Evolutionary conservation across 1,140 invertebrate genomes (phyloP).

Genomic region (Drosophila aff.): DNA sequence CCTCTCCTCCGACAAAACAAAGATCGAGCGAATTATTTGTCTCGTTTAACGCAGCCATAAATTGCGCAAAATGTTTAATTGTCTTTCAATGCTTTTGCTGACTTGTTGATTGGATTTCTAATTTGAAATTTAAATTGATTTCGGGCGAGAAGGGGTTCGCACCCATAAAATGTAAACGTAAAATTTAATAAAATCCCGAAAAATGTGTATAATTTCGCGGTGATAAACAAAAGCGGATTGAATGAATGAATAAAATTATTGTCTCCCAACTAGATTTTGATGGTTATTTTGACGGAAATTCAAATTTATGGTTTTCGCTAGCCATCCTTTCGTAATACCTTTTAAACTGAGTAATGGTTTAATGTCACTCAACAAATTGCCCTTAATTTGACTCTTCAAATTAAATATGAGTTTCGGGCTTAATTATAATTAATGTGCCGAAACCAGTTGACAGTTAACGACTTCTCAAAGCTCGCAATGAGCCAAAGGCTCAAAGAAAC

Average conservation of each 20-base stretch:
- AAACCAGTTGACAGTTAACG: slow-evolving; percentile 47
- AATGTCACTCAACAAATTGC: slow-evolving; percentile 29
- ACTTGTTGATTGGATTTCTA: slow-evolving; percentile 34
- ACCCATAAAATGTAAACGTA: slow-evolving; percentile 37
- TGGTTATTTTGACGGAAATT: slow-evolving; percentile 4
- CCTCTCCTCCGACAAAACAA: neutral
- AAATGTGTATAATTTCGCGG: slow-evolving; percentile 27
- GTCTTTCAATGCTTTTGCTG: slow-evolving; percentile 44
- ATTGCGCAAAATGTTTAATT: slow-evolving; percentile 47
- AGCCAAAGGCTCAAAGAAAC: slow-evolving; percentile 18
- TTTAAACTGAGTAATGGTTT: slow-evolving; percentile 11
- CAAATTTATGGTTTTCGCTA: slow-evolving; percentile 11
- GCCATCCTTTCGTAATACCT: neutral
- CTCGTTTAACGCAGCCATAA: slow-evolving; percentile 31
- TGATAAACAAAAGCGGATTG: slow-evolving; percentile 10
- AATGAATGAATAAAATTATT: slow-evolving; percentile 40
- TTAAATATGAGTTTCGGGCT: slow-evolving; percentile 33
- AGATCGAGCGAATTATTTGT: slow-evolving; percentile 31
- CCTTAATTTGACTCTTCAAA: slow-evolving; percentile 42
- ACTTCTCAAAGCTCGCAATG: slow-evolving; percentile 7
- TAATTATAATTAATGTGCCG: slow-evolving; percentile 65
- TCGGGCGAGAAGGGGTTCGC: slow-evolving; percentile 13
- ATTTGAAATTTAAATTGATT: slow-evolving; percentile 54
- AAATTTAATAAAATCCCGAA: slow-evolving; percentile 30
- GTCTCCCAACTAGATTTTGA: neutral